Percentiles rank a stretch among this genome's conserved stretches.
phyloP scores from a whole-genome alignment of 2,888 invertebrate genomes.

The Hedya salicella region DNA sequence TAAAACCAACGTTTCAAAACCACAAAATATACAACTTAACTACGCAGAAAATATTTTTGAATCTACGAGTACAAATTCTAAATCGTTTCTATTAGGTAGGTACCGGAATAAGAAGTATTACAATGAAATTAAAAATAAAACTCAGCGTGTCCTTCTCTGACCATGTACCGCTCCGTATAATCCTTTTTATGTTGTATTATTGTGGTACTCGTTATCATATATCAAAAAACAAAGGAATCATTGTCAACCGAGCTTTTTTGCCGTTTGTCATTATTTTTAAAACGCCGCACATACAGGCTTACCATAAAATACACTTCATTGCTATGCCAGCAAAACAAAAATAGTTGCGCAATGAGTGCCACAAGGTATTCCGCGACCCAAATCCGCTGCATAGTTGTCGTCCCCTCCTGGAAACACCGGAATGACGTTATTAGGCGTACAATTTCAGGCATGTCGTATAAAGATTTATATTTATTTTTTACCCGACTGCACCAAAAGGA shows the following conservation, averaged over 20 bases:
- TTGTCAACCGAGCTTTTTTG: not conserved
- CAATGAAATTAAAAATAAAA: too few species aligned
- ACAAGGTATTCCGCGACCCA: constrained; percentile 76
- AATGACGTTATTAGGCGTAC: constrained; percentile 13
- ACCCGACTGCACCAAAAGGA: too few species aligned
- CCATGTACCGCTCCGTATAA: too few species aligned
- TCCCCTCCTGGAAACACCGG: constrained; percentile 60
- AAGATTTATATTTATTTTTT: not conserved
- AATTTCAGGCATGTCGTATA: not conserved
- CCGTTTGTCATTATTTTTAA: not conserved
- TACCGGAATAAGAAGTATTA: too few species aligned
- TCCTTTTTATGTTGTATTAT: too few species aligned
- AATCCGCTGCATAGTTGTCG: constrained; percentile 65
- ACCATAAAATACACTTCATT: constrained; percentile 73
- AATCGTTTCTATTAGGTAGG: too few species aligned
- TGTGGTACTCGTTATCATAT: too few species aligned
- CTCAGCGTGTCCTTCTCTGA: too few species aligned
- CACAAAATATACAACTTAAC: too few species aligned
- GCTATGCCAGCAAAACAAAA: constrained; percentile 80
- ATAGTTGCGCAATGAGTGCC: constrained; percentile 75
- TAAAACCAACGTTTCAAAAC: too few species aligned
- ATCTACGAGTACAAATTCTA: too few species aligned
- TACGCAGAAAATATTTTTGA: too few species aligned
- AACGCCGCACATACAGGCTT: constrained; percentile 20
- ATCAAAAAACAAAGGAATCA: not conserved